Evolutionary conservation across 2,888 invertebrate species (phyloP), one percentile per base, ranked within the genome.

Genomic region (Sepiola atlantica): DNA sequence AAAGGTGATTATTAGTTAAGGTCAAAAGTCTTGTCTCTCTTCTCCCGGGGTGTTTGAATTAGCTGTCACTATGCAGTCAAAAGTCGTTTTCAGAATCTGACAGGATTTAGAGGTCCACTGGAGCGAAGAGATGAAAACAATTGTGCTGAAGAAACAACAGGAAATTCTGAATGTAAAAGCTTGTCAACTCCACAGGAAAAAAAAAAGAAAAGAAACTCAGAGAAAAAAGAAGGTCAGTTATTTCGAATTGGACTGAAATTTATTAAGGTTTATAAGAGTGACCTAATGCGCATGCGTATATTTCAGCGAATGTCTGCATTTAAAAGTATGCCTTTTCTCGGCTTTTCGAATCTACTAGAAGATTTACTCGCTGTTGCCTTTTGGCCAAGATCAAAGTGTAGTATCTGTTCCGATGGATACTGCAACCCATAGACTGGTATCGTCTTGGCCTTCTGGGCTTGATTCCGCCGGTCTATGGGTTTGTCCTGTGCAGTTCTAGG

Each of bases 1-100:
- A 77, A 18, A 77, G n/a, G n/a, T 77, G n/a, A 77, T 45, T n/a
- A 77, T 77, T n/a, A n/a, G n/a, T 77, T 77, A n/a, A n/a, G 77
- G 77, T 77, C 32, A 77, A 77, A 77, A 77, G 77, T 77, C n/a
- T n/a, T 77, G 77, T 77, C n/a, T 77, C 77, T n/a, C 77, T 77
- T 32, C n/a, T 77, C n/a, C n/a, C 77, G 32, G 32, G 77, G 32
- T 77, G n/a, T 32, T 77, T 77, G 14, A n/a, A 77, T 77, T 77
- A 77, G 77, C 77, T 77, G 77, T 77, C 77, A 77, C 77, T 77
- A 12, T 77, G n/a, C 14, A 77, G 77, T 77, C 77, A 77, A 14
- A 77, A 77, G 77, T 77, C n/a, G 32, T 77, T 77, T 77, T 32
- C 77, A 77, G 77, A 4, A n/a, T 77, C 77, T 32, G 77, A 77